Conservation (phyloP, 2,797 vertebrate genomes). For the Kryptolebias ocellatus region DNA sequence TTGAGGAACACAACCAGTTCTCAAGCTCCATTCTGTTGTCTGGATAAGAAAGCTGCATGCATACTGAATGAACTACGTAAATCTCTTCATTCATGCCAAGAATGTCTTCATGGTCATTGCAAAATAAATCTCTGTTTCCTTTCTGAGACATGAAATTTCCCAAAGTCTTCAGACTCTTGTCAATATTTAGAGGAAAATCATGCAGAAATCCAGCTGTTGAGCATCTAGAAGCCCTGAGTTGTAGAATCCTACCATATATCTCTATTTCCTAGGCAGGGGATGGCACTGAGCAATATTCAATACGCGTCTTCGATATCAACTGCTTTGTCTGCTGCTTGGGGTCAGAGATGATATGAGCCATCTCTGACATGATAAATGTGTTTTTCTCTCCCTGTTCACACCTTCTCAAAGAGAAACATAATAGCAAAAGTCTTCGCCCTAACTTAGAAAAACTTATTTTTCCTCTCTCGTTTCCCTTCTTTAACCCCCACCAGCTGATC, state of each 20-base stretch:
- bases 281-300: slow-evolving; percentile 72
- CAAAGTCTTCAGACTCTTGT: slow-evolving; percentile 20
- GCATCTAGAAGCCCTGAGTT: slow-evolving; percentile 30
- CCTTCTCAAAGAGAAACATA: slow-evolving; percentile 74
- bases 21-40: slow-evolving; percentile 3
- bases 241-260: slow-evolving; percentile 57
- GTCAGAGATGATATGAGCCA: slow-evolving; percentile 76
- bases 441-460: slow-evolving; percentile 51
- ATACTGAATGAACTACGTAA: slow-evolving; percentile 2
- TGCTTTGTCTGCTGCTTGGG: slow-evolving; percentile 65
- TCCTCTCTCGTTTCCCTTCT: slow-evolving; percentile 17
- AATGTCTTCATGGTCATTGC: slow-evolving; percentile 17
- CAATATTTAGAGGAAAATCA: slow-evolving; percentile 29
- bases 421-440: slow-evolving; percentile 75
- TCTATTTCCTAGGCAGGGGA: slow-evolving; percentile 66
- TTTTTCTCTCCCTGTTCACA: slow-evolving; percentile 73
- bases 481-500: slow-evolving; percentile 57
- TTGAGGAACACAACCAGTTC: slow-evolving; percentile 13
- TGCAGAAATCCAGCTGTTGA: slow-evolving; percentile 13
- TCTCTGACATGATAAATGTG: slow-evolving; percentile 78
- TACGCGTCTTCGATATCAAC: slow-evolving; percentile 68
- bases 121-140: not conserved
- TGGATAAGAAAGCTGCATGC: not conserved
- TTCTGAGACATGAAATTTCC: too few species aligned
- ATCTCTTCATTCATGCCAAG: slow-evolving; percentile 19